These are phyloP conservation scores for Pentalonia nigronervosa DNA, from an alignment of 1,140 invertebrate species.

Conservation along the genomic window DNA sequence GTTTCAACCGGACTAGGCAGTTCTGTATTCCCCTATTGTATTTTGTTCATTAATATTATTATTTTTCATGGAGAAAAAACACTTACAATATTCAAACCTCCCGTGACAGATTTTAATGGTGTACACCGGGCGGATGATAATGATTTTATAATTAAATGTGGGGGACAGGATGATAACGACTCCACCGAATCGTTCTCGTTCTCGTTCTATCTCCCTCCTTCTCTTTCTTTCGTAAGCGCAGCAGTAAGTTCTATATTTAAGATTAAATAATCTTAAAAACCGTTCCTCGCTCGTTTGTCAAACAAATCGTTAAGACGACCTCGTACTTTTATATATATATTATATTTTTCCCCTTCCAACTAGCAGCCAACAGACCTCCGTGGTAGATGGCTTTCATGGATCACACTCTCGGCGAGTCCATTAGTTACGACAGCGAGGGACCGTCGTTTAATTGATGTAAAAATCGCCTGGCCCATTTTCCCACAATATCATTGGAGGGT, in stretches of 20 bases:
- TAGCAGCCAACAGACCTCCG: conserved; percentile 24
- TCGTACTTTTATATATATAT: background rate
- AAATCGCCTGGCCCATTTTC: conserved; percentile 40
- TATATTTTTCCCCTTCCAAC: background rate
- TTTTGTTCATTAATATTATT: conserved; percentile 53
- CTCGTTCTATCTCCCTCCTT: background rate
- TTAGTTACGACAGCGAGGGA: conserved; percentile 53
- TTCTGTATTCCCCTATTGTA: background rate
- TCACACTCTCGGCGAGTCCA: conserved; percentile 45
- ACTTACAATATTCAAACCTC: conserved; percentile 57
- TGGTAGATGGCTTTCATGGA: conserved; percentile 37
- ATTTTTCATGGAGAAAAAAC: conserved; percentile 50
- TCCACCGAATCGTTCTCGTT: conserved; percentile 19
- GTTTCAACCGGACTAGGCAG: conserved; percentile 31
- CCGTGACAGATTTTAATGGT: conserved; percentile 56
- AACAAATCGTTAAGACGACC: conserved; percentile 55
- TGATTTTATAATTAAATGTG: conserved; percentile 58
- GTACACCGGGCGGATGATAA: conserved; percentile 50
- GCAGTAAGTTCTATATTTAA: conserved; percentile 45
- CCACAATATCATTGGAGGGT: background rate
- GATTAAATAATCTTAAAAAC: conserved; percentile 53
- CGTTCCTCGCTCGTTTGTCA: conserved; percentile 51
- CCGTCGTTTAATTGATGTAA: conserved; percentile 51
- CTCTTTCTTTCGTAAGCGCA: background rate
- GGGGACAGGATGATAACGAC: conserved; percentile 45